Base-by-base conservation (phyloP, 2,888 invertebrate genomes). In the Polia nebulosa region DNA sequence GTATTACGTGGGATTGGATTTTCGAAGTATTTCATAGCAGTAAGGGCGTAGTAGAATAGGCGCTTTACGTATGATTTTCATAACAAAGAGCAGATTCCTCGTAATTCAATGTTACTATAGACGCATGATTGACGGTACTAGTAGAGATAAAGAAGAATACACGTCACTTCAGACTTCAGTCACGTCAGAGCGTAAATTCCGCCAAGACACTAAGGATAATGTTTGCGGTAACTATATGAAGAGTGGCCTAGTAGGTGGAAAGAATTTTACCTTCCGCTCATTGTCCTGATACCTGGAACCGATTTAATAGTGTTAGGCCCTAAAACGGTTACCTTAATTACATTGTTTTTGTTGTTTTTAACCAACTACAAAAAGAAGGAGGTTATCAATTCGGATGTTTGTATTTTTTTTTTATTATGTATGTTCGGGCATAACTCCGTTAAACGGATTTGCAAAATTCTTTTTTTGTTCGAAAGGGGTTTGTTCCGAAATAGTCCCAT, bases 151-250 rank as follows among this genome's bases (percentile, higher is more conserved):
- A 34, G 32, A 17, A 22, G 6, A 72, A 34, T 15, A 9, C 29
- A n/a, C 69, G 51, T 52, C 74, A 70, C 20, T 17, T 44, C n/a
- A 13, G 29, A 52, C 49, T 27, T 29, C 27, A 22, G 25, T 61
- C 9, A 45, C 32, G 49, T 49, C 22, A 20, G 1, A 22, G 64
- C 44, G 69, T 73, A 73, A 62, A 63, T 63, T 70, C 69, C 73
- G 17, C 29, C 7, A 13, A 36, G 44, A 36, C 73, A 25, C 29
- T 73, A 64, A 70, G 74, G 64, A 73, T 29, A 69, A 73, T 32
- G 20, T 25, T 27, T 73, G 11, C 17, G 11, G 36, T 64, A 17
- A 44, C 17, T 72, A 51, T 13, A 3, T 11, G 15, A 32, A 25
- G n/a, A n/a, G 25, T 27, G 11, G 6, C 29, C 13, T 17, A 13